Evolutionary conservation across 2,797 vertebrate genomes (phyloP).

Genomic region (Phoxinus dragarum): DNA sequence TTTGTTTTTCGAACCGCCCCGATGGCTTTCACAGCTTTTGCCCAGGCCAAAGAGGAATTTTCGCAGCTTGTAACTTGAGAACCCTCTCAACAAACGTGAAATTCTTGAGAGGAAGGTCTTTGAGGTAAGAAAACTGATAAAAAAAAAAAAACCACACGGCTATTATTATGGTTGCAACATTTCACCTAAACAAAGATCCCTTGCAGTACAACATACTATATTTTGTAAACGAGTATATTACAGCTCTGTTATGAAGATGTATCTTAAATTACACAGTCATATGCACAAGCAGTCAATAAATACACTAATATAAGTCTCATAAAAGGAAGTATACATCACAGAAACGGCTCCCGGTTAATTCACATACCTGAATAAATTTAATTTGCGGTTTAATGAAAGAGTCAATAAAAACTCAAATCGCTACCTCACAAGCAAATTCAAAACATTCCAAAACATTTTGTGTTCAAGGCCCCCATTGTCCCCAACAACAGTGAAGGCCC

Average conservation of each 20-base stretch:
- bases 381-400: background rate
- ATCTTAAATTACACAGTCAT: background rate
- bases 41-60: conserved; percentile 77
- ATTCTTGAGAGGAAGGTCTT: conserved; percentile 70
- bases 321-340: background rate
- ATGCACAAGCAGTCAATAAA: background rate
- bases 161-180: background rate
- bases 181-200: background rate
- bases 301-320: background rate
- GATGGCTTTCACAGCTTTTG: conserved; percentile 83
- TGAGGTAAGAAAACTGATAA: conserved; percentile 62
- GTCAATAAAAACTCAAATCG: background rate
- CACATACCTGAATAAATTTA: background rate
- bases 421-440: background rate
- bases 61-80: conserved; percentile 78
- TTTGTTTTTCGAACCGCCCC: conserved; percentile 79
- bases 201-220: background rate
- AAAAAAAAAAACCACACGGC: background rate
- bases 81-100: conserved; percentile 67
- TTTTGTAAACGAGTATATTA: background rate
- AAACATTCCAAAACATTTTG: background rate
- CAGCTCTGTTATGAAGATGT: background rate
- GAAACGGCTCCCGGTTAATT: background rate
- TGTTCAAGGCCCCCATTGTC: background rate
- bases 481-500: background rate